A percentile compares a stretch with the other conserved stretches of the same genome.
Conservation (phyloP, 2,888 invertebrate genomes). For the Tipula confusa region DNA sequence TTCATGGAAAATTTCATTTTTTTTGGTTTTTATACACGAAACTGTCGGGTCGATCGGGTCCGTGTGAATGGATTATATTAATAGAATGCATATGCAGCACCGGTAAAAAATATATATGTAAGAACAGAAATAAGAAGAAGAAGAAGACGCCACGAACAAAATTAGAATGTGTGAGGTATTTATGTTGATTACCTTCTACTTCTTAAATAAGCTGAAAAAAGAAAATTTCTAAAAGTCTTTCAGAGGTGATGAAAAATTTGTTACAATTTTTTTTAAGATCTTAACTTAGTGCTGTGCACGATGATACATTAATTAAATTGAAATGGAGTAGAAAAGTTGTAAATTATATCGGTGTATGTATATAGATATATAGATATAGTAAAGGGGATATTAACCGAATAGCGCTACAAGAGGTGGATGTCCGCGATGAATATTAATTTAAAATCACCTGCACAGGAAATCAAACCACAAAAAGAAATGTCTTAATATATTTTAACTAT, state of each 20-base stretch:
- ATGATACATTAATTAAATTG: constrained; percentile 3
- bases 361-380: neutral
- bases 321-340: constrained; percentile 12
- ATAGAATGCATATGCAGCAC: constrained; percentile 12
- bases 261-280: neutral
- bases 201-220: neutral
- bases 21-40: neutral
- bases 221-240: neutral
- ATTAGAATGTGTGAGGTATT: constrained; percentile 12
- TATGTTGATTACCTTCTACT: neutral
- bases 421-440: constrained; percentile 25
- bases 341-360: neutral
- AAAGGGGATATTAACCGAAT: no score
- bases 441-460: constrained; percentile 8
- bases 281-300: neutral
- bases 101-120: neutral
- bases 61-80: neutral
- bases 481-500: neutral
- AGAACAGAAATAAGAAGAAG: neutral
- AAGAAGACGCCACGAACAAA: neutral
- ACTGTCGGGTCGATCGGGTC: neutral
- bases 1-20: neutral
- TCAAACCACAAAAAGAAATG: neutral
- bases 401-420: neutral
- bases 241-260: constrained; percentile 3